Evolutionary conservation across 2,888 invertebrate genomes (phyloP), one percentile per base, ranked within the genome.

Genomic region (Diploptera punctata): DNA sequence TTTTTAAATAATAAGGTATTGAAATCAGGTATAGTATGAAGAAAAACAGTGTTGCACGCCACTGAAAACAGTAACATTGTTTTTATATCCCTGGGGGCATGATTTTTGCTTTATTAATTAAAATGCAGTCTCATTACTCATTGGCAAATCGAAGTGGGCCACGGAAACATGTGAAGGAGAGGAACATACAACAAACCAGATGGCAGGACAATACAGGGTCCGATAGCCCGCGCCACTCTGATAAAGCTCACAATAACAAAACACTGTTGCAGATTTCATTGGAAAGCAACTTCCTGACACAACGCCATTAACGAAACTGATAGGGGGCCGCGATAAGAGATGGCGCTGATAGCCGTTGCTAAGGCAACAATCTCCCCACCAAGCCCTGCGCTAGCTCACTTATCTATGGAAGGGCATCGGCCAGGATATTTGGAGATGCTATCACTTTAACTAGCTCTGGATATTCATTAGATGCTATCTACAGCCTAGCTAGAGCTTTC

Each of bases 331-430:
- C 61, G 68, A 60, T 72, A 71, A 65, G 65, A 44, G 71, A 71
- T 71, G 70, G 61, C 31, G 72, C 52, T 33, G 74, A 72, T 74
- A 69, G 49, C 43, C 31, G 69, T 74, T 74, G 71, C 74, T 72
- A 74, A 72, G 73, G 74, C 74, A 71, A 74, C 74, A 70, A 70
- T 67, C 73, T 60, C 70, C 65, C 68, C 72, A 33, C 47, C 71
- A 21, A 4, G n/a, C 61, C 49, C 9, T 19, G 62, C 68, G 79
- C 80, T 80, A 77, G 76, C 76, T 76, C 77, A 76, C 79, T 82
- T 82, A 82, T 82, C 82, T 81, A 81, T 79, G 62, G 79, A 76
- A 78, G 80, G 80, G 79, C 82, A 82, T 82, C 82, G 80, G 74
- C 72, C 75, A 77, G 74, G 75, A 75, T 73, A 75, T 75, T 75